phyloP scores from a whole-genome alignment of 2,113 vertebrate species.

The Tetraodon nigroviridis region DNA sequence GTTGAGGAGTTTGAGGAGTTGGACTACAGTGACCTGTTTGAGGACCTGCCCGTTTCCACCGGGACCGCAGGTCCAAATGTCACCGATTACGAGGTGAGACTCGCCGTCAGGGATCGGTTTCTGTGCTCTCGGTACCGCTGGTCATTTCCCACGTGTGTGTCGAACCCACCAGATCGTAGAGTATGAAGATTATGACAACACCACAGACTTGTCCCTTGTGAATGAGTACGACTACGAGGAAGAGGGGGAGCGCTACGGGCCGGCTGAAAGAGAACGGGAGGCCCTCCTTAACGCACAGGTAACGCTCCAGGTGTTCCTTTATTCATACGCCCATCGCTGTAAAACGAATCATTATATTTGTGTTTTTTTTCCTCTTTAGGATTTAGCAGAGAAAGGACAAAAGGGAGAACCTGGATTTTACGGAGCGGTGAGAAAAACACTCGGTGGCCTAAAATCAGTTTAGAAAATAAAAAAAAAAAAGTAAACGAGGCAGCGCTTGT shows the following conservation, averaged over 20 bases:
- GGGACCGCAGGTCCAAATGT: constrained; percentile 56
- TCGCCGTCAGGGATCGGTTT: not conserved
- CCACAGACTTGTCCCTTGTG: constrained; percentile 47
- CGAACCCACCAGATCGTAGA: constrained; percentile 61
- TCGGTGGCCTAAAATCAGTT: not conserved
- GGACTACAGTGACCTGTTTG: constrained; percentile 67
- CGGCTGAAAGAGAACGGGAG: constrained; percentile 65
- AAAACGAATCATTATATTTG: not conserved
- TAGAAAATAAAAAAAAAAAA: not conserved
- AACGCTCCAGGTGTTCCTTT: not conserved
- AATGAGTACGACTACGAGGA: constrained; percentile 72
- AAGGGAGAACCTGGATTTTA: constrained; percentile 89
- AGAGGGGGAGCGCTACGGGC: constrained; percentile 72
- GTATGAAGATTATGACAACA: constrained; percentile 71
- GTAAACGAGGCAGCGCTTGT: too few species aligned
- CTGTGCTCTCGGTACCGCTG: not conserved
- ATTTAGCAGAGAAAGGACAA: constrained; percentile 86
- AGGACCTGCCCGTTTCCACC: constrained; percentile 61
- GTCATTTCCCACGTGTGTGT: accelerated
- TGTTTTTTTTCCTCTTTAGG: constrained; percentile 24
- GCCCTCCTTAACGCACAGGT: constrained; percentile 62
- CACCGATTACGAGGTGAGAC: constrained; percentile 75
- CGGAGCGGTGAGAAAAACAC: constrained; percentile 78
- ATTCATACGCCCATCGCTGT: not conserved
- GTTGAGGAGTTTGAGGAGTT: constrained; percentile 66